A percentile compares a stretch with the other conserved stretches of the same genome.
Evolutionary conservation across 2,113 vertebrate species (phyloP).

Genomic region (Myiozetetes cayanensis): DNA sequence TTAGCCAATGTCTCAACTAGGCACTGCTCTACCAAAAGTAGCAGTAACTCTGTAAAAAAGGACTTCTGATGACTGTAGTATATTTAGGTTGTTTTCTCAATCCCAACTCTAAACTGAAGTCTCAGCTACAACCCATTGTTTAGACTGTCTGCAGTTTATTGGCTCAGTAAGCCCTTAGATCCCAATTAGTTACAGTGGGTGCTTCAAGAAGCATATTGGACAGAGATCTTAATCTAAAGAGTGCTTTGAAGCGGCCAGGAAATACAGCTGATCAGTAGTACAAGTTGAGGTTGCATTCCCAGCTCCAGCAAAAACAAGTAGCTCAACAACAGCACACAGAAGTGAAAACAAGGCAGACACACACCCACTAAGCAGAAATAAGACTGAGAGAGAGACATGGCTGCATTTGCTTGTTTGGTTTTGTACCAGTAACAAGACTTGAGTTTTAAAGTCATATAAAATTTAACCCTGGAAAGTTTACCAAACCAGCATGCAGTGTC

Average conservation of each 20-base stretch:
- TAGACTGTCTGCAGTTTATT: neutral
- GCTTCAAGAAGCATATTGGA: neutral
- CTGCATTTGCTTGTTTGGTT: neutral
- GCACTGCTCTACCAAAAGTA: neutral
- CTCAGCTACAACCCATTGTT: neutral
- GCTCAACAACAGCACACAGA: neutral
- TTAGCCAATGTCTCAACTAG: neutral
- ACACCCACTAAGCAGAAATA: neutral
- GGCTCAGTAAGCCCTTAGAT: neutral
- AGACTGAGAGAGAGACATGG: neutral
- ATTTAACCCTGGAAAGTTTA: neutral
- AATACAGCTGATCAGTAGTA: neutral
- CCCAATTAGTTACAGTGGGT: neutral
- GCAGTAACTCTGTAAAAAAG: neutral
- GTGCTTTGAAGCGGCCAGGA: neutral
- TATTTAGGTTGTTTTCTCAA: neutral
- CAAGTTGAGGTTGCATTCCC: neutral
- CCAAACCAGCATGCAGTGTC: neutral
- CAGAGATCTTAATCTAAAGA: neutral
- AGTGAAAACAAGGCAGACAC: neutral
- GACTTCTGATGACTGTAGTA: neutral
- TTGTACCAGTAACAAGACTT: neutral
- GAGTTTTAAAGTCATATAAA: neutral
- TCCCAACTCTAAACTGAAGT: neutral
- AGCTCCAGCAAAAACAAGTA: neutral